Evolutionary conservation across 2,797 vertebrate genomes (phyloP).

Genomic region (Darevskia mixta): DNA sequence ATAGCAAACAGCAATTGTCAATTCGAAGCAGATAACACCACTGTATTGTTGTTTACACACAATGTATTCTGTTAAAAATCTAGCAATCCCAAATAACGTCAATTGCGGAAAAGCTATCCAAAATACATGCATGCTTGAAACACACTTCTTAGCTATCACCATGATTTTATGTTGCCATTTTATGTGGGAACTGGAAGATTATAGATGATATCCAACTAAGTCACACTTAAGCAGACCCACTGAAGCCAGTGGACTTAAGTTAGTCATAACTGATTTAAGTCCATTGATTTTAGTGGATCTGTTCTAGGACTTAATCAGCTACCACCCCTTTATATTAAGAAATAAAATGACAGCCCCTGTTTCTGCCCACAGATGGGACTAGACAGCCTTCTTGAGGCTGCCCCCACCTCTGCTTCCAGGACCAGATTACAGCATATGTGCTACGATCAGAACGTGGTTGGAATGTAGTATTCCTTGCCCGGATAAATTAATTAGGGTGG

Average conservation of each 20-base stretch:
- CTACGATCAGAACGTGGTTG: slow-evolving; percentile 37
- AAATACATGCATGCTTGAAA: neutral
- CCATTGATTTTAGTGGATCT: no score
- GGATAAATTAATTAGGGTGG: slow-evolving; percentile 50
- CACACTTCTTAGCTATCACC: neutral
- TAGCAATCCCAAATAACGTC: neutral
- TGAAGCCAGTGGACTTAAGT: no score
- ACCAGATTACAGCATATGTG: slow-evolving; percentile 23
- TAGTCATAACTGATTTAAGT: no score
- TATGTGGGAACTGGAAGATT: neutral
- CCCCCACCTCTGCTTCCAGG: neutral
- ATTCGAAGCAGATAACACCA: neutral
- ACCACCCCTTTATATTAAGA: neutral
- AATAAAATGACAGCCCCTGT: neutral
- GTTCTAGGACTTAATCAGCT: no score
- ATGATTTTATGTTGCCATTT: neutral
- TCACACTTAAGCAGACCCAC: no score
- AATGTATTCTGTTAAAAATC: neutral
- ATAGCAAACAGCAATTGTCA: no score
- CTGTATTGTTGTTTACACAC: neutral
- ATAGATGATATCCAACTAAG: no score
- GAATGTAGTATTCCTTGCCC: neutral
- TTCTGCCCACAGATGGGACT: neutral
- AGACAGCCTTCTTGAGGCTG: slow-evolving; percentile 21
- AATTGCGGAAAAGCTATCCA: neutral